These are phyloP conservation scores for Trypoxylon attenuatum DNA, from an alignment of 2,888 invertebrate species.

Conservation along the genomic window DNA sequence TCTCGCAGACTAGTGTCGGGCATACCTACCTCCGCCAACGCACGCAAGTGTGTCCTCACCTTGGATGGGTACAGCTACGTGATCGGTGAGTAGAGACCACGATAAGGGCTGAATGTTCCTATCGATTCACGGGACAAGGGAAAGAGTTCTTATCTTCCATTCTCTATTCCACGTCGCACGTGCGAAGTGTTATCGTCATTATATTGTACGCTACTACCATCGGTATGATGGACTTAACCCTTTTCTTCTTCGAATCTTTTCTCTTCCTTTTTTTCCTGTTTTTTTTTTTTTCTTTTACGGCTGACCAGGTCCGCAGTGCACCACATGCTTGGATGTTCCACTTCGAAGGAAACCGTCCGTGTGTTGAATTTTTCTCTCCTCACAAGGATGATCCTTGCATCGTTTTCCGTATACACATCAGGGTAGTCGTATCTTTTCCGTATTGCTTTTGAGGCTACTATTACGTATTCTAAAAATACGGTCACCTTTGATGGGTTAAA, in stretches of 20 bases:
- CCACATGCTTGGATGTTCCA: too few species aligned
- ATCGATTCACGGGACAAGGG: constrained; percentile 2
- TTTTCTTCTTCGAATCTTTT: not conserved
- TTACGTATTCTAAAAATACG: too few species aligned
- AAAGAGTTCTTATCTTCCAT: constrained; percentile 22
- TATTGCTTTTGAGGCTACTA: too few species aligned
- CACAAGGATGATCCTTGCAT: too few species aligned
- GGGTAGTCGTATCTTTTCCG: too few species aligned
- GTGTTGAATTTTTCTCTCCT: too few species aligned
- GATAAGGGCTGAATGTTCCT: constrained; percentile 26
- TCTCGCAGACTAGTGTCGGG: constrained; percentile 63
- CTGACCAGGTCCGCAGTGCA: too few species aligned
- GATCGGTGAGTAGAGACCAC: constrained; percentile 79
- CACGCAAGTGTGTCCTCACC: constrained; percentile 87
- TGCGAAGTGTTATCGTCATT: constrained; percentile 25
- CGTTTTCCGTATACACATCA: too few species aligned
- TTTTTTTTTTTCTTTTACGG: constrained; percentile 17
- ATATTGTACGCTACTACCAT: not conserved
- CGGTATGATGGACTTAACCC: constrained; percentile 1
- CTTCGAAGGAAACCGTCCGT: too few species aligned
- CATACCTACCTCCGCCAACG: constrained; percentile 75
- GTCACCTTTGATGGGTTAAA: too few species aligned
- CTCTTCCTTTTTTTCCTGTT: not conserved
- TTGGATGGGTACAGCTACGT: constrained; percentile 92
- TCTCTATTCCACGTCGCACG: constrained; percentile 9